Conservation (phyloP, 1,140 invertebrate genomes). For the Protaetia brevitarsis region DNA sequence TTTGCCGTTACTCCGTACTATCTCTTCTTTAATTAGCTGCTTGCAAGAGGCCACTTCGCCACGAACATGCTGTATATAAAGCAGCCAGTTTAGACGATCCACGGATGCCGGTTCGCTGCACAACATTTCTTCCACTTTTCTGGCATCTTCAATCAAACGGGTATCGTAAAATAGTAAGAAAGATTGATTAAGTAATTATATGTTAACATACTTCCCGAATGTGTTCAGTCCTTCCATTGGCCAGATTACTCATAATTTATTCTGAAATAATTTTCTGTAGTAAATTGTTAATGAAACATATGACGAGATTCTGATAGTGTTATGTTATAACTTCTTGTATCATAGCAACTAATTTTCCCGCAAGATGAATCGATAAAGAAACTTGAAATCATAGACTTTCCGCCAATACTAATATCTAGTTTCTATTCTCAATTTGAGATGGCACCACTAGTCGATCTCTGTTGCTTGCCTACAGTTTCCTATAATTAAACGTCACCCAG, state of each 20-base stretch:
- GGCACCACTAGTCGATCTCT: neutral
- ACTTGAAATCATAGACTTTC: neutral
- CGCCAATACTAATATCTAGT: neutral
- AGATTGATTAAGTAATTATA: neutral
- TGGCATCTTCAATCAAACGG: neutral
- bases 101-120: slow-evolving; percentile 51
- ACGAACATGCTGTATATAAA: slow-evolving; percentile 79
- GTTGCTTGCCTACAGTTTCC: neutral
- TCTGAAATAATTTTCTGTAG: neutral
- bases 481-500: neutral
- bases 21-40: slow-evolving; percentile 69
- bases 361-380: neutral
- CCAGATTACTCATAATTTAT: slow-evolving; percentile 28
- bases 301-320: neutral
- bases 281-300: neutral
- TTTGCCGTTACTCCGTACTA: slow-evolving; percentile 65
- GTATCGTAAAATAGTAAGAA: neutral
- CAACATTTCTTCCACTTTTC: slow-evolving; percentile 15
- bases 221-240: slow-evolving; percentile 25
- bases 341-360: slow-evolving; percentile 6
- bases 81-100: slow-evolving; percentile 78
- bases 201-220: slow-evolving; percentile 13
- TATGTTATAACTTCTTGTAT: slow-evolving; percentile 18
- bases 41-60: slow-evolving; percentile 78
- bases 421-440: no score